Evolutionary conservation across 2,888 invertebrate species (phyloP), one percentile per base, ranked within the genome.

Genomic region (Subacronicta megacephala): DNA sequence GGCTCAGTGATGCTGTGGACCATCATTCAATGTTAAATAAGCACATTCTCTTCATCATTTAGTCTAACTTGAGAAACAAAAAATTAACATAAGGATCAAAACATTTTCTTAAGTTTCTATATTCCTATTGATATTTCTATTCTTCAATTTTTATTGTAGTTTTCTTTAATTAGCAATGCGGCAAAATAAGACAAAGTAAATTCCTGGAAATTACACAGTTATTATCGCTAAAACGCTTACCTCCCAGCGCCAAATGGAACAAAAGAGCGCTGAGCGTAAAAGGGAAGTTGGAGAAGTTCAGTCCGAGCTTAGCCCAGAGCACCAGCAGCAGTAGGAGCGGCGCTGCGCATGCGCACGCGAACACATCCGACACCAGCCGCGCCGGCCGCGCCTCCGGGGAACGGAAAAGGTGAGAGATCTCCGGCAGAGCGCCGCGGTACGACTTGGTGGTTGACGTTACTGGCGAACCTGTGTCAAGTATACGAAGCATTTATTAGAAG

Each of bases 371-470:
- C 51, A 99, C 96, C 38, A 96, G 86, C 35, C 96, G 96, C 31
- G 99, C 95, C 50, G 99, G 99, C 42, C 99, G 96, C 78, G 97
- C 96, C 88, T 99, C 99, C 0, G 99, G 97, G 82, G 96, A 95
- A 40, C 99, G 97, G 96, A 99, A 99, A 93, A 96, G 90, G 94
- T 99, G 99, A 65, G 92, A 81, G 71, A 96, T 95, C 92, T 96
- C 95, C 0, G 96, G 94, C 67, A 95, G 94, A 3, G 95, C 85
- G 1, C 95, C 95, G 61, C 94, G 91, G 52, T 6, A 1, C n/a
- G 57, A 5, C 42, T 33, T n/a, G 7, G n/a, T 4, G 17, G 59
- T 5, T 4, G 41, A 6, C 7, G 31, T 20, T 7, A 57, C 73
- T 7, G 63, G 45, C 0, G 38, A 2, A 5, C 65, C 65, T 63